Conservation (phyloP, 2,113 vertebrate genomes). For the Toxotes chatareus region DNA sequence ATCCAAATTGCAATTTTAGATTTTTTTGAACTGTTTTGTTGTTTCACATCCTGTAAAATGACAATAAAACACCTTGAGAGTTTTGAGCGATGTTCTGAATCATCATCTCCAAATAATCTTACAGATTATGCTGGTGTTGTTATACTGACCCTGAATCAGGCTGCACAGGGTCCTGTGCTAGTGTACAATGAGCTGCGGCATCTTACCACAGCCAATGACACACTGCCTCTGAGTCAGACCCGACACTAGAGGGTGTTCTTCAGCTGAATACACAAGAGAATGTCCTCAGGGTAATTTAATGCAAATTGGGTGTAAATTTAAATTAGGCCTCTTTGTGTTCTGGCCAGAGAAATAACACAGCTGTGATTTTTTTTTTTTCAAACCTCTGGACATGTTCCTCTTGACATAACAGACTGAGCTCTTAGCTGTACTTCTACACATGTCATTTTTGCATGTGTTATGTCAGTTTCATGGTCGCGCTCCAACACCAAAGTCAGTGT, state of each 20-base stretch:
- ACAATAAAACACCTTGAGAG: background rate
- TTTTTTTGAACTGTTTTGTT: background rate
- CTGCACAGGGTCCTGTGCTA: background rate
- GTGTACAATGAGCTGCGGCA: background rate
- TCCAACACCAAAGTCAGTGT: conserved; percentile 20
- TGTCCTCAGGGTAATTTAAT: conserved; percentile 26
- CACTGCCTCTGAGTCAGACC: background rate
- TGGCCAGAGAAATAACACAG: background rate
- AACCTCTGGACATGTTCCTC: conserved; percentile 11
- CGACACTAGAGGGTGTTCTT: conserved; percentile 49
- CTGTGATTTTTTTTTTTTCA: conserved; percentile 2
- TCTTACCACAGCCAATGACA: background rate
- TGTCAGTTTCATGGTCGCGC: conserved; percentile 34
- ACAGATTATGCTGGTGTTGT: background rate
- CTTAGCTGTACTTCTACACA: background rate
- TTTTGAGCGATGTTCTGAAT: background rate
- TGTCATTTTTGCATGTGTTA: conserved; percentile 32
- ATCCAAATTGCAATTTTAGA: too few species aligned
- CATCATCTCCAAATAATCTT: background rate
- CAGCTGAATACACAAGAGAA: conserved; percentile 10
- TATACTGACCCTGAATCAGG: background rate
- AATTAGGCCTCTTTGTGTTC: conserved; percentile 38
- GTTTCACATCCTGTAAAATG: background rate
- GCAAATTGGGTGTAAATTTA: conserved; percentile 39
- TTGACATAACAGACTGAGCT: background rate